phyloP scores from a whole-genome alignment of 2,888 invertebrate species.

The Calliphora vomitoria region DNA sequence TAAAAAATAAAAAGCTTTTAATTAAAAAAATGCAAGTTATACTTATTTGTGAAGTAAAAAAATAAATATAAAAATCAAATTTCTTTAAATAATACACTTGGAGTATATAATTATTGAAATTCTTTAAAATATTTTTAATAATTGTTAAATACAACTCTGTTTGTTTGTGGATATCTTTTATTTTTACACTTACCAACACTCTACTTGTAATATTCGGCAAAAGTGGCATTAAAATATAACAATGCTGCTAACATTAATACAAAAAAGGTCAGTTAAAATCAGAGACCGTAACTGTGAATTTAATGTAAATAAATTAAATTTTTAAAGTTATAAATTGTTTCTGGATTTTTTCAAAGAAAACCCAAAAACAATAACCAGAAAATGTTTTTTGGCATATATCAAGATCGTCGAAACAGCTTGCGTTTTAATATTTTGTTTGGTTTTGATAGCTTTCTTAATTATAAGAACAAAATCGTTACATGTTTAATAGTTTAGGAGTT shows the following conservation, averaged over 20 bases:
- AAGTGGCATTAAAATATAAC: neutral
- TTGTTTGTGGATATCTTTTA: conserved; percentile 5
- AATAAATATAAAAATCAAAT: neutral
- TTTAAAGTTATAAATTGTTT: too few species aligned
- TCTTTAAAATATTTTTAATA: neutral
- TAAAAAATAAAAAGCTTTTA: neutral
- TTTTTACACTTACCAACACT: conserved; percentile 10
- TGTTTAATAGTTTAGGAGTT: too few species aligned
- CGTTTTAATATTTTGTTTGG: too few species aligned
- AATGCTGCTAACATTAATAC: neutral
- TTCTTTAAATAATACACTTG: neutral
- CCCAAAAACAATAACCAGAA: too few species aligned
- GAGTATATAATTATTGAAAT: neutral
- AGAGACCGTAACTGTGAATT: too few species aligned
- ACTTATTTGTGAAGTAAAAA: neutral
- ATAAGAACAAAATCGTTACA: too few species aligned
- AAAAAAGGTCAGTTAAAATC: too few species aligned
- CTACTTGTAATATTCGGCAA: neutral
- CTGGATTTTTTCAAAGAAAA: too few species aligned
- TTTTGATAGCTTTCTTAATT: too few species aligned
- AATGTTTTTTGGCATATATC: too few species aligned
- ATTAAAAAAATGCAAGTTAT: neutral
- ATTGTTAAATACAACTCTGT: conserved; percentile 29
- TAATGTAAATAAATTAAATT: too few species aligned
- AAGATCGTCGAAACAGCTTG: too few species aligned